Evolutionary conservation across 2,113 vertebrate genomes (phyloP).

Genomic region (Phrynosoma platyrhinos): DNA sequence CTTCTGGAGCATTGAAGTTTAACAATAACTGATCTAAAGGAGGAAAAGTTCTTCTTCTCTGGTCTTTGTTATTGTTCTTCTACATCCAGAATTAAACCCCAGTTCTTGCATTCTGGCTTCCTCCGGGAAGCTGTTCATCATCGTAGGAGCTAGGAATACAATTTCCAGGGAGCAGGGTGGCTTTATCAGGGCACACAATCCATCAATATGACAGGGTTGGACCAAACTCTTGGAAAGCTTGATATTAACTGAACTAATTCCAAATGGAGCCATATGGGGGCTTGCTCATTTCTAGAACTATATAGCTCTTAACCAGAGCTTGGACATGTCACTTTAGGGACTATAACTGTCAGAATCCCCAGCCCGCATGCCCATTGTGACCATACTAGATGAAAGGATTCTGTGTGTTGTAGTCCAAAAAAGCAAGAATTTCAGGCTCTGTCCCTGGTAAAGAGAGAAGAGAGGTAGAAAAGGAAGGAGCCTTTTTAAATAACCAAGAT

Average conservation of each 20-base stretch:
- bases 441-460: neutral
- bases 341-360: neutral
- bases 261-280: neutral
- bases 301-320: neutral
- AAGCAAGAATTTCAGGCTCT: neutral
- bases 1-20: too few relatives aligned
- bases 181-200: neutral
- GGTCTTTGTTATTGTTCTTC: neutral
- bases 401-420: too few relatives aligned
- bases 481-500: neutral
- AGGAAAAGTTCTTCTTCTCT: neutral
- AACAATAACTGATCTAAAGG: too few relatives aligned
- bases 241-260: neutral
- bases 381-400: neutral
- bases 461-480: neutral
- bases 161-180: neutral
- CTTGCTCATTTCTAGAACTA: neutral
- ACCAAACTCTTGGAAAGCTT: neutral
- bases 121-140: neutral
- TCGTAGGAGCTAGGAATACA: neutral
- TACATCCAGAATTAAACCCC: neutral
- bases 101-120: neutral
- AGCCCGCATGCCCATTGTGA: neutral
- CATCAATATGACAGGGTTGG: neutral
- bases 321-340: neutral